These are phyloP conservation scores for Astreopora myriophthalma DNA, from an alignment of 64 coral and sea anemone genomes.

Conservation along the genomic window DNA sequence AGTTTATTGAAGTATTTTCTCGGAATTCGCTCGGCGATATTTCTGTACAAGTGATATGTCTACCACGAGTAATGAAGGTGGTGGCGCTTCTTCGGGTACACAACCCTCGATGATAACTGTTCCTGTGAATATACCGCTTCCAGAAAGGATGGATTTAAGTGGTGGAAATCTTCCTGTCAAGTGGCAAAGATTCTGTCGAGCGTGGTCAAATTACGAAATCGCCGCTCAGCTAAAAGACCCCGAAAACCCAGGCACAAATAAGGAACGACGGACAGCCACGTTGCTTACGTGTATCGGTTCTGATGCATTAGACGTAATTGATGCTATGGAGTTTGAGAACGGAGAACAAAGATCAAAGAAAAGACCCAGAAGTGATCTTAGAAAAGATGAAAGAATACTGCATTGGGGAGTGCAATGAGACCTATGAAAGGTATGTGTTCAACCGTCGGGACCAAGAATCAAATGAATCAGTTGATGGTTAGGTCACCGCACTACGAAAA, in stretches of 20 bases:
- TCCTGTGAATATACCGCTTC: slow-evolving; percentile 33
- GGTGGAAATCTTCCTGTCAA: slow-evolving; percentile 18
- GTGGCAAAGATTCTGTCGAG: slow-evolving; percentile 48
- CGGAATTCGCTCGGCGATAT: too few relatives aligned
- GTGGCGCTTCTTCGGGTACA: too few relatives aligned
- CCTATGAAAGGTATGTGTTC: slow-evolving; percentile 38
- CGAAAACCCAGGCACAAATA: neutral
- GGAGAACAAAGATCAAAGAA: neutral
- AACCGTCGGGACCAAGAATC: slow-evolving; percentile 10
- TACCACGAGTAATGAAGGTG: too few relatives aligned
- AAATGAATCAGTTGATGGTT: slow-evolving; percentile 1
- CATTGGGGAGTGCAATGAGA: slow-evolving; percentile 31
- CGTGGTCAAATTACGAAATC: too few relatives aligned
- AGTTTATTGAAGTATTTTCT: too few relatives aligned
- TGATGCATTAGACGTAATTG: too few relatives aligned
- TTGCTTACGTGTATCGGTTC: neutral
- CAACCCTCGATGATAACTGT: too few relatives aligned
- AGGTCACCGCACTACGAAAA: neutral
- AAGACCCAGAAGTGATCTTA: slow-evolving; percentile 3
- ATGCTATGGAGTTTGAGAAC: too few relatives aligned
- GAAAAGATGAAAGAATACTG: slow-evolving; percentile 31
- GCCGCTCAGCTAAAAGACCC: slow-evolving; percentile 35
- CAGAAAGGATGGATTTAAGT: slow-evolving; percentile 9
- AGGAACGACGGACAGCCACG: slow-evolving; percentile 3
- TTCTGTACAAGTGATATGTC: too few relatives aligned